These are phyloP conservation scores for Cheilosia scutellata DNA, from an alignment of 2,888 invertebrate species.

Conservation along the genomic window DNA sequence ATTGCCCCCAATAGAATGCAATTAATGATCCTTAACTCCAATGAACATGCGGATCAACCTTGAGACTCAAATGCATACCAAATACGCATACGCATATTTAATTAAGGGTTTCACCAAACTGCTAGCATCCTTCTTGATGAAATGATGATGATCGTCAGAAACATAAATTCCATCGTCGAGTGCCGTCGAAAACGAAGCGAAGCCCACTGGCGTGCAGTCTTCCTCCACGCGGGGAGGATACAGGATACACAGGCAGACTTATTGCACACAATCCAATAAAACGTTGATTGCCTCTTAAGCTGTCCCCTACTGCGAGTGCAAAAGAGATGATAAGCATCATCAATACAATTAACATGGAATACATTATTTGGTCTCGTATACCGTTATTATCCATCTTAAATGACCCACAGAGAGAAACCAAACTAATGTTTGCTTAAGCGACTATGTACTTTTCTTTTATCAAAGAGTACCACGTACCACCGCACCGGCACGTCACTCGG, in stretches of 20 bases:
- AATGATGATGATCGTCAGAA: conserved; percentile 34
- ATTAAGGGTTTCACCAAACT: conserved; percentile 47
- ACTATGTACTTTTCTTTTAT: conserved; percentile 17
- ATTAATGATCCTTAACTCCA: conserved; percentile 28
- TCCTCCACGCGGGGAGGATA: neutral
- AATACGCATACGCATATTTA: conserved; percentile 3
- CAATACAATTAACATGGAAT: conserved; percentile 69
- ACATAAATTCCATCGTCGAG: conserved; percentile 35
- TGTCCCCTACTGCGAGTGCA: conserved; percentile 37
- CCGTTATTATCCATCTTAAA: conserved; percentile 53
- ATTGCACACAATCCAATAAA: conserved; percentile 58
- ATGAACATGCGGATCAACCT: conserved; percentile 33
- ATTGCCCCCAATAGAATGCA: conserved; percentile 18
- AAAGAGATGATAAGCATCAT: conserved; percentile 67
- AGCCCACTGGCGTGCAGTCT: neutral
- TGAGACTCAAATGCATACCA: conserved; percentile 39
- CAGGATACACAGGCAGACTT: conserved; percentile 18
- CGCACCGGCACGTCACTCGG: neutral
- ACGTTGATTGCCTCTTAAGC: conserved; percentile 57
- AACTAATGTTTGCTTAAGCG: conserved; percentile 42
- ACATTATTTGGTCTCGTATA: conserved; percentile 56
- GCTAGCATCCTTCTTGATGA: conserved; percentile 47
- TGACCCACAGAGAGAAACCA: conserved; percentile 59
- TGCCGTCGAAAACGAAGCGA: neutral
- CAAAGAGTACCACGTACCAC: neutral